Base-by-base conservation (phyloP, 2,113 vertebrate species). In the Phrynocephalus versicolor region DNA sequence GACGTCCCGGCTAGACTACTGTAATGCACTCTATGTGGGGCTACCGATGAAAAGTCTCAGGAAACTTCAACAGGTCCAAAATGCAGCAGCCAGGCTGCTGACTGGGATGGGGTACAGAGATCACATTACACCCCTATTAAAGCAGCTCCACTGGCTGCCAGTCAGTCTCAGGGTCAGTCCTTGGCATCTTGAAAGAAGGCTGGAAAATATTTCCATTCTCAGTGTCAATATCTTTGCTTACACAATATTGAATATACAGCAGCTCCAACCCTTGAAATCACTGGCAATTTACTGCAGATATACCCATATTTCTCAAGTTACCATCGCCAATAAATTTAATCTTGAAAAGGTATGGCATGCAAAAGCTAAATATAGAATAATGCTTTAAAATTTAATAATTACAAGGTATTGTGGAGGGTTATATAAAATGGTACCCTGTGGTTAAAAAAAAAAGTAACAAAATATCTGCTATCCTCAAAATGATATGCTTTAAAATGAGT, bases 381-480 rank as follows among this genome's bases (percentile, higher is more conserved):
- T 51, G 5, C 5, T 51, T 51, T 51, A 51, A 51, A 51, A 51
- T 51, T 51, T n/a, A n/a, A n/a, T n/a, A n/a, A n/a, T 51, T 51
- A 51, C 81, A 87, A 92, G 85, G 82, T 27, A 84, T 30, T 51
- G 45, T 51, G 45, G 45, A 10, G 45, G 45, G 45, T 27, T 88
- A 90, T 87, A 86, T 78, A 70, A 94, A 92, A 91, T 92, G 82
- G 55, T 90, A 81, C 41, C 45, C 27, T 16, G 60, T 30, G 6
- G 10, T 19, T 62, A 6, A 35, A 71, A 94, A 6, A 35, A 71
- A 94, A 95, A 90, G 89, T 70, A 77, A 87, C 86, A 91, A 85
- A 30, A 62, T 86, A 79, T 77, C 91, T 81, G 51, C 6, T 9
- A 89, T 86, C n/a, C 84, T 90, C 57, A 76, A 62, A 92, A 92